A percentile compares a stretch with the other conserved stretches of the same genome.
phyloP scores from a whole-genome alignment of 1,140 invertebrate species.

The Riptortus pedestris region DNA sequence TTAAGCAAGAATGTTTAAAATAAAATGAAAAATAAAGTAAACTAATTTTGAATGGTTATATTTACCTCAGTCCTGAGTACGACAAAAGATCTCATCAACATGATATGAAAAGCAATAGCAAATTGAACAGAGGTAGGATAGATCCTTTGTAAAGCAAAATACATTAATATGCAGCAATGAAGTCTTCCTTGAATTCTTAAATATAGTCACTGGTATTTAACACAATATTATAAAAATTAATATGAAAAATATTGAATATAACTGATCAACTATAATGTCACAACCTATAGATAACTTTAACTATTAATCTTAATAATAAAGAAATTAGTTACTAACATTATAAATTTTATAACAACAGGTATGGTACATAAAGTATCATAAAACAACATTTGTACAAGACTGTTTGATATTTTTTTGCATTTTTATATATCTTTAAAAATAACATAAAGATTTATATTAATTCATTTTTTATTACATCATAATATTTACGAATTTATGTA shows the following conservation, averaged over 20 bases:
- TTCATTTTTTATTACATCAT: constrained; percentile 9
- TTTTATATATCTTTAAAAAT: constrained; percentile 13
- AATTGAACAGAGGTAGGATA: no score
- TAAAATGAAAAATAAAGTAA: no score
- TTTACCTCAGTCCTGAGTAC: no score
- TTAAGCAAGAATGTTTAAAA: no score
- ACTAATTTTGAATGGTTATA: no score
- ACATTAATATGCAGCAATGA: no score
- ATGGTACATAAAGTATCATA: constrained; percentile 22
- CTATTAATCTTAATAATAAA: constrained; percentile 9
- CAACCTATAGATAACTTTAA: constrained; percentile 12
- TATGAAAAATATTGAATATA: not conserved
- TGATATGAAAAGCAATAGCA: no score
- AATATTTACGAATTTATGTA: constrained; percentile 13
- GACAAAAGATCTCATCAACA: no score
- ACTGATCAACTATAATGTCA: constrained; percentile 3
- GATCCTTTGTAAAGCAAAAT: no score
- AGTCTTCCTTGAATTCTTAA: no score
- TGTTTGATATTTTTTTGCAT: constrained; percentile 4
- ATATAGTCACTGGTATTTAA: no score
- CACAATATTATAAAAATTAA: not conserved
- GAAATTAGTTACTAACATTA: constrained; percentile 20
- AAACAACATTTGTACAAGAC: constrained; percentile 23
- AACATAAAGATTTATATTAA: constrained; percentile 16
- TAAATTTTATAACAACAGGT: constrained; percentile 22